A percentile compares a stretch with the other conserved stretches of the same genome.
phyloP scores from a whole-genome alignment of 2,113 vertebrate species.

The Malurus melanocephalus region DNA sequence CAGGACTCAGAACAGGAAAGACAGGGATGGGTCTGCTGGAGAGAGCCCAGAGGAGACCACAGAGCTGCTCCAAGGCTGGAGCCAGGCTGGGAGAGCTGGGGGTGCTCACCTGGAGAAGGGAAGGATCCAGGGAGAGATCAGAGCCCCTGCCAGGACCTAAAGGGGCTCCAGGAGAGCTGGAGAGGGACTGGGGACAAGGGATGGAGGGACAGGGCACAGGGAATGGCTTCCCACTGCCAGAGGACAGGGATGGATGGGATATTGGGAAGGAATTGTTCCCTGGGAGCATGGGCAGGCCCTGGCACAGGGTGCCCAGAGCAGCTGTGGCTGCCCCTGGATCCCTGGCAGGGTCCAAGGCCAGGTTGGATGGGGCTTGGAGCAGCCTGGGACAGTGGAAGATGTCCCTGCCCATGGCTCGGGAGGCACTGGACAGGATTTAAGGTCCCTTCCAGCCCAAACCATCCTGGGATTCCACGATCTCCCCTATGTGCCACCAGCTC shows the following conservation, averaged over 20 bases:
- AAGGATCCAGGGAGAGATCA: not conserved
- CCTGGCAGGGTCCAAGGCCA: not conserved
- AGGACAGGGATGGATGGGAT: accelerated
- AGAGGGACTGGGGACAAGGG: not conserved
- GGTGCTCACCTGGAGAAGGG: not conserved
- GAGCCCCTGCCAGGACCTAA: not conserved
- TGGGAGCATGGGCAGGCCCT: not conserved
- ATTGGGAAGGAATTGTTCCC: not conserved
- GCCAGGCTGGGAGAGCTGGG: not conserved
- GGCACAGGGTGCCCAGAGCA: not conserved
- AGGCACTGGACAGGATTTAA: not conserved
- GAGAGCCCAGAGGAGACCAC: accelerated
- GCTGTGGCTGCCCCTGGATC: not conserved
- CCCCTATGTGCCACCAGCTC: not conserved
- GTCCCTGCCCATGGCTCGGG: not conserved
- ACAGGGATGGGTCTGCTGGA: not conserved
- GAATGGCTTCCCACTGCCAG: not conserved
- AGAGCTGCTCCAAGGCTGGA: not conserved
- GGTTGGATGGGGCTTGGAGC: accelerated
- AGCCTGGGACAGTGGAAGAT: accelerated
- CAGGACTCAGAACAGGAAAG: not conserved
- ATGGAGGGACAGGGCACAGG: not conserved
- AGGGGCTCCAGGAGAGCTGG: not conserved
- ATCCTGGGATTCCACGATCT: not conserved
- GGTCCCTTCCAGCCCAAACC: not conserved